Base-by-base conservation (phyloP, 2,113 vertebrate species). In the Aspiorhynchus laticeps region DNA sequence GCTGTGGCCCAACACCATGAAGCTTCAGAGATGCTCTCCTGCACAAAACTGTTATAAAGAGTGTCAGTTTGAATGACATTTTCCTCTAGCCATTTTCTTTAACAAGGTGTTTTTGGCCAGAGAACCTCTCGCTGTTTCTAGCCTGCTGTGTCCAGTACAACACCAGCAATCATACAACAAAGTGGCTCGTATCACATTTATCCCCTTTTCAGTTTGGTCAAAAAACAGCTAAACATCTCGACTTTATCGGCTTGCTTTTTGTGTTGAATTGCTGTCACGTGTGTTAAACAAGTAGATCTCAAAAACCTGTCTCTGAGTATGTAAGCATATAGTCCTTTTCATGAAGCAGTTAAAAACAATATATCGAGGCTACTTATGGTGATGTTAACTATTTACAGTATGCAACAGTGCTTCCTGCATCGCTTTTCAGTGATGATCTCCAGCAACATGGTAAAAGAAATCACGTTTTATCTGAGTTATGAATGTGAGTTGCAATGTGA, bases 101-200 rank as follows among this genome's bases (percentile, higher is more conserved):
- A 56, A 78, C 76, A 56, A 78, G 76, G 28, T 24, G 76, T 56
- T 24, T 78, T 21, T 56, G 17, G 76, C 48, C 26, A 31, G 43
- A 53, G 26, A 21, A 31, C 4, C 28, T 78, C 4, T 53, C 0
- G n/a, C 38, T 15, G n/a, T 75, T 46, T 43, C 11, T 46, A 59
- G 21, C n/a, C 24, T 53, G 75, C 21, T 24, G 76, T 71, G 19
- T 10, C 15, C 15, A 31, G 15, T 7, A 33, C 76, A 56, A 24
- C 28, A 36, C 28, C 6, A 19, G 19, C 75, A 19, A 31, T 31
- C 75, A 7, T 56, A 33, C 17, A 31, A 36, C 38, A 78, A 15
- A 38, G 17, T 0, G 31, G 10, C 21, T 36, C 0, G 26, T 7
- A 36, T 36, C 15, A 59, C 7, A 24, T 33, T 53, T 78, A 43